phyloP scores from a whole-genome alignment of 2,797 vertebrate genomes.

The Danio jaintianensis region DNA sequence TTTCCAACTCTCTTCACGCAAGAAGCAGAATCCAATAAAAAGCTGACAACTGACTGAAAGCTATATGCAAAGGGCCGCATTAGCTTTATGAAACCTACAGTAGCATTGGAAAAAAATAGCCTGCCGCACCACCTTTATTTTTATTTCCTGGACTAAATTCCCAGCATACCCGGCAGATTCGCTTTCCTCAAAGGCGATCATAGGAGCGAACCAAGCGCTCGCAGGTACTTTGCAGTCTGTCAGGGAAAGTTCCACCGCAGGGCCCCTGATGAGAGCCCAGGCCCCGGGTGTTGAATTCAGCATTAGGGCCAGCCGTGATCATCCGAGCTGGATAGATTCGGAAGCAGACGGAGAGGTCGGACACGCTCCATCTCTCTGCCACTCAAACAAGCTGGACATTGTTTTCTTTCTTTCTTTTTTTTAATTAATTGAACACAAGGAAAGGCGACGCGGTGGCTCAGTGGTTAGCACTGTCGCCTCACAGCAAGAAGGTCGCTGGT shows the following conservation, averaged over 20 bases:
- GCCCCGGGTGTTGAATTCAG: slow-evolving; percentile 43
- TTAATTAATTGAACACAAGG: too few species aligned
- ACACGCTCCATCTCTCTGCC: slow-evolving; percentile 52
- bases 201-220: slow-evolving; percentile 62
- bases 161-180: slow-evolving; percentile 52
- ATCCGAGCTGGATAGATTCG: not conserved
- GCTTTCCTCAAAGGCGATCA: slow-evolving; percentile 68
- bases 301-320: slow-evolving; percentile 11
- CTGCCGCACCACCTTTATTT: slow-evolving; percentile 23
- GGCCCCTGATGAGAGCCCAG: slow-evolving; percentile 38
- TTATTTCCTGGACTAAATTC: slow-evolving; percentile 28
- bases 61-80: slow-evolving; percentile 25
- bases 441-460: too few species aligned
- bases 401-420: too few species aligned
- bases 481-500: too few species aligned
- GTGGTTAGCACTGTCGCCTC: too few species aligned
- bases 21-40: slow-evolving; percentile 32
- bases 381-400: slow-evolving; percentile 38
- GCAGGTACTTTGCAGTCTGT: slow-evolving; percentile 55
- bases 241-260: slow-evolving; percentile 28
- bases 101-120: slow-evolving; percentile 27
- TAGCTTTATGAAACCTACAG: slow-evolving; percentile 38
- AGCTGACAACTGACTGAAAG: slow-evolving; percentile 30
- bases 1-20: slow-evolving; percentile 35
- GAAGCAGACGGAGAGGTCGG: slow-evolving; percentile 41